phyloP scores from a whole-genome alignment of 2,113 vertebrate species.

The Rousettus leschenaultii region DNA sequence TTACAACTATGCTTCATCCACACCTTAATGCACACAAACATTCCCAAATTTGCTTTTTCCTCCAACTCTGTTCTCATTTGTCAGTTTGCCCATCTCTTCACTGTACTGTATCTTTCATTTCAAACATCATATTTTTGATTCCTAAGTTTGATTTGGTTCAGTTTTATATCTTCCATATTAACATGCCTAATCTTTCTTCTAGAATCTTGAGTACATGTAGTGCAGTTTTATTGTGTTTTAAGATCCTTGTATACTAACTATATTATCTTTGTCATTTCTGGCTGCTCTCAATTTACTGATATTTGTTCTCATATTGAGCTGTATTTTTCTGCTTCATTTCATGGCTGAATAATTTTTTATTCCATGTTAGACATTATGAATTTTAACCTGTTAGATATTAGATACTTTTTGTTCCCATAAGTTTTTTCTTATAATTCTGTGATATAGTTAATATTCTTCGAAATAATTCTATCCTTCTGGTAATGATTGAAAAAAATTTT shows the following conservation, averaged over 20 bases:
- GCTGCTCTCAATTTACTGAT: neutral
- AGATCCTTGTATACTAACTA: neutral
- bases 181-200: neutral
- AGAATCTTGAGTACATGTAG: neutral
- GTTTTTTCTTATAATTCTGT: neutral
- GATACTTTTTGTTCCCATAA: neutral
- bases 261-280: neutral
- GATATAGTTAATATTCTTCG: neutral
- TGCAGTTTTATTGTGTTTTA: neutral
- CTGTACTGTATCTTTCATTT: neutral
- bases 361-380: neutral
- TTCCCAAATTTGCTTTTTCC: neutral
- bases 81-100: neutral
- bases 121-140: neutral
- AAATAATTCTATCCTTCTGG: neutral
- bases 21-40: neutral
- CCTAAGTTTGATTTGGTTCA: neutral
- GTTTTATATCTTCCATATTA: neutral
- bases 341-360: neutral
- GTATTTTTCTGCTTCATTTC: neutral
- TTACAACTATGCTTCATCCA: neutral
- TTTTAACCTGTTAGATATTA: neutral
- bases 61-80: neutral
- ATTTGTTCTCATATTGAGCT: neutral
- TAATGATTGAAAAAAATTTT: neutral